Percentiles rank a stretch among this genome's conserved stretches.
Conservation (phyloP, 2,888 invertebrate genomes). For the Escarpia spicata region DNA sequence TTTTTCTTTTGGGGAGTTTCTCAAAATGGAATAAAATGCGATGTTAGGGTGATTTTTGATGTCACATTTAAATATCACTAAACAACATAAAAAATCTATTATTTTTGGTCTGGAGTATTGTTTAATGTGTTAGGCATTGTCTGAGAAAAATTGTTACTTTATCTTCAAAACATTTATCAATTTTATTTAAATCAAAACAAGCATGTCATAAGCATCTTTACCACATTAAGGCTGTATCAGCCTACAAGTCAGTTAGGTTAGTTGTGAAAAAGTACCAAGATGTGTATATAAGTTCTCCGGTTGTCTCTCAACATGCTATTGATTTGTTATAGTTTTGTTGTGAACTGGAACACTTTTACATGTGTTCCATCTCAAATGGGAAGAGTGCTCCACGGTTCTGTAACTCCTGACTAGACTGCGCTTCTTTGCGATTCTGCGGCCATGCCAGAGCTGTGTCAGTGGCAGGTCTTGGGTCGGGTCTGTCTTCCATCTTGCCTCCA, state of each 20-base stretch:
- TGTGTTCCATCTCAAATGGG: conserved; percentile 6
- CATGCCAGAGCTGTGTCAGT: neutral
- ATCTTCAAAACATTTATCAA: too few species aligned
- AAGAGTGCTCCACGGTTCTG: neutral
- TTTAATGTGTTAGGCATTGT: too few species aligned
- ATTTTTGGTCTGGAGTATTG: too few species aligned
- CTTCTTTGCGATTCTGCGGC: neutral
- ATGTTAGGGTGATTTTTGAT: too few species aligned
- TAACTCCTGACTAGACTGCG: neutral
- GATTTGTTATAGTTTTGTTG: neutral
- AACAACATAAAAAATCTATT: too few species aligned
- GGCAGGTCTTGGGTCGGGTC: neutral
- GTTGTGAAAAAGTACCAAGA: neutral
- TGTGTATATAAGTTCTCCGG: neutral
- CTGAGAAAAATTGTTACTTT: too few species aligned
- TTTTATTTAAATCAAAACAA: too few species aligned
- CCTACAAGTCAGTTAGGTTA: neutral
- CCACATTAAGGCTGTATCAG: too few species aligned
- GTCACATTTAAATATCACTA: too few species aligned
- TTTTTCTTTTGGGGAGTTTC: too few species aligned
- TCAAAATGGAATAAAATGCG: too few species aligned
- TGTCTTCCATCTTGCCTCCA: neutral
- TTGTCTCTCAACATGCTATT: neutral
- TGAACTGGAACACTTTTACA: neutral
- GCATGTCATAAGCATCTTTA: too few species aligned